Percentiles rank a stretch among this genome's conserved stretches.
Conservation (phyloP, 2,888 invertebrate genomes). For the Cabera pusaria region DNA sequence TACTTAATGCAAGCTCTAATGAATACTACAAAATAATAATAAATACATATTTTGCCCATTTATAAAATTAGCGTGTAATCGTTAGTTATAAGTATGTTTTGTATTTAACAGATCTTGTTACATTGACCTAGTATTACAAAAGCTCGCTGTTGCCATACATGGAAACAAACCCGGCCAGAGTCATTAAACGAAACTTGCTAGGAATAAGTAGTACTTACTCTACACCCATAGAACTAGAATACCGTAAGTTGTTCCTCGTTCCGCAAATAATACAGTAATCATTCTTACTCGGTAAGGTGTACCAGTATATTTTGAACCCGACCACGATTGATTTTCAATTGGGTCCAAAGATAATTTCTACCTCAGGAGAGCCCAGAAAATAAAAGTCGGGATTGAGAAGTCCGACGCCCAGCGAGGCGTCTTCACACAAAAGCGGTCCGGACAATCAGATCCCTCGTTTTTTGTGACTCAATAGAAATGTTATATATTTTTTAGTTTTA, state of each 20-base stretch:
- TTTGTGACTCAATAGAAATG: slow-evolving; percentile 81
- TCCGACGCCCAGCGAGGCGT: slow-evolving; percentile 67
- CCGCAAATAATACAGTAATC: slow-evolving; percentile 50
- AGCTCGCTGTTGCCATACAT: slow-evolving; percentile 10
- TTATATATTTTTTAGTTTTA: slow-evolving; percentile 81
- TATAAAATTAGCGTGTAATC: no score
- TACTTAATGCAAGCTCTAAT: no score
- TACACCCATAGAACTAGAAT: slow-evolving; percentile 27
- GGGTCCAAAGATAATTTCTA: slow-evolving; percentile 29
- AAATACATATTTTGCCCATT: no score
- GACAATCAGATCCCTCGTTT: slow-evolving; percentile 76
- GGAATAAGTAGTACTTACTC: slow-evolving; percentile 1
- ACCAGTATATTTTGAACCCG: slow-evolving; percentile 43
- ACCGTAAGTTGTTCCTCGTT: slow-evolving; percentile 45
- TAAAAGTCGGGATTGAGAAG: slow-evolving; percentile 44
- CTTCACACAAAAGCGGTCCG: slow-evolving; percentile 72
- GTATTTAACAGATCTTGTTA: slow-evolving; percentile 1
- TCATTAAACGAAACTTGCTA: slow-evolving; percentile 7
- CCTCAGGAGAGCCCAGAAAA: slow-evolving; percentile 32
- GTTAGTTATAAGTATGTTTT: slow-evolving; percentile 1
- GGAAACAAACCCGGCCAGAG: neutral
- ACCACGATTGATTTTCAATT: slow-evolving; percentile 36
- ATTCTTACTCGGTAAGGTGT: slow-evolving; percentile 42
- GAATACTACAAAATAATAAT: no score
- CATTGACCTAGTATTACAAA: slow-evolving; percentile 12